Base-by-base conservation (phyloP, 2,888 invertebrate genomes). In the Heliconius ismenius region DNA sequence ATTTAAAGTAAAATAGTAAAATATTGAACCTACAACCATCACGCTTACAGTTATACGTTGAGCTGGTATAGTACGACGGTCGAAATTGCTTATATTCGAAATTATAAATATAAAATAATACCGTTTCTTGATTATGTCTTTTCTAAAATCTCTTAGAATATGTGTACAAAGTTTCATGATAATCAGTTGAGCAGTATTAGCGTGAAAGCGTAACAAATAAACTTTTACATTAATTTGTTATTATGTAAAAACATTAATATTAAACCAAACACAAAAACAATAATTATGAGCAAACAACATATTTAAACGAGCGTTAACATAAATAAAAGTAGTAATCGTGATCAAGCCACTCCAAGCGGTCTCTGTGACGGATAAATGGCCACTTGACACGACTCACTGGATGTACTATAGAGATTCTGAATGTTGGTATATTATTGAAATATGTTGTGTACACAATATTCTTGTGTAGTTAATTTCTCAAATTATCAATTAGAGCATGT, bases 341-440 rank as follows among this genome's bases (percentile, higher is more conserved):
- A 32, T 70, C 36, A 58, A 70, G n/a, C 32, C 58, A 70, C 70
- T 70, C 70, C 58, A 70, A 58, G 58, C 58, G 70, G 70, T 68
- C 39, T 26, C 11, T 24, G 86, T 89, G 89, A 91, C 85, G 87
- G 91, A 92, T 91, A 91, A 91, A 92, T 92, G 90, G 90, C 88
- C 84, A 86, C 92, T 92, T 84, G 87, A 88, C 85, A 83, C 86
- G 87, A 88, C 88, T 89, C 86, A 88, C 87, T 88, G 83, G 86
- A 32, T 36, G 13, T 24, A 39, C 58, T 58, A 70, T 58, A 7
- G n/a, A 32, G 58, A 32, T n/a, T 32, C 15, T 32, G n/a, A 36
- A 58, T 58, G 32, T 32, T 58, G n/a, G 32, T 58, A 36, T 58
- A 58, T 70, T 67, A 62, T 62, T 26, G 36, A 36, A 65, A n/a